Base-by-base conservation (phyloP, 2,113 vertebrate genomes). In the Rhineura floridana region DNA sequence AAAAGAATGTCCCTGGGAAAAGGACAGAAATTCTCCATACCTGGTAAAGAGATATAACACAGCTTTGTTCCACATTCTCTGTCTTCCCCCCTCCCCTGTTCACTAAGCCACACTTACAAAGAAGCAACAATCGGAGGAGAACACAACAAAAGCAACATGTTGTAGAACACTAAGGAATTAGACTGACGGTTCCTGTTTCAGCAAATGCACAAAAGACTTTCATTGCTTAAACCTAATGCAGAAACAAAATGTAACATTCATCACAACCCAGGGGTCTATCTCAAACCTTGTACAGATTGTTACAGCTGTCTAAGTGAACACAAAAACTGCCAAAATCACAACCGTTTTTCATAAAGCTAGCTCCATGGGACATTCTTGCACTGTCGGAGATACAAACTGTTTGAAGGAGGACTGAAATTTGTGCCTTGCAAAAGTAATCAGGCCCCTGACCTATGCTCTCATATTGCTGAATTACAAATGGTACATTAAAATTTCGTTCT, bases 71-170 rank as follows among this genome's bases (percentile, higher is more conserved):
- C 0, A 0, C 52, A 15, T 11, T 65, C 6, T 48, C 36, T 65
- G n/a, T 55, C 73, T n/a, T 25, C 28, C 0, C 0, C 39, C n/a
- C 36, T 48, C 15, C 72, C 50, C 50, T 67, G 52, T 2, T 15
- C 17, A 52, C 78, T 59, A 55, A 81, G n/a, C 30, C 42, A 81
- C 39, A 81, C 52, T 17, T 59, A 30, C 23, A 25, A 0, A 33
- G 69, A 42, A 73, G 15, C 62, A 39, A 65, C 67, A 39, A 0
- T 3, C 9, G n/a, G 23, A 30, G n/a, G 83, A 55, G 69, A 73
- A 73, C 25, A 15, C 69, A 84, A 72, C 12, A 17, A 36, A 25
- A 84, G 42, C 4, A 28, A 28, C 67, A 73, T 39, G 30, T 73
- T 55, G 30, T 36, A 42, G 55, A 30, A 25, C 36, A 44, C 36